phyloP scores from a whole-genome alignment of 2,888 invertebrate genomes.

The Spilarctia lutea region DNA sequence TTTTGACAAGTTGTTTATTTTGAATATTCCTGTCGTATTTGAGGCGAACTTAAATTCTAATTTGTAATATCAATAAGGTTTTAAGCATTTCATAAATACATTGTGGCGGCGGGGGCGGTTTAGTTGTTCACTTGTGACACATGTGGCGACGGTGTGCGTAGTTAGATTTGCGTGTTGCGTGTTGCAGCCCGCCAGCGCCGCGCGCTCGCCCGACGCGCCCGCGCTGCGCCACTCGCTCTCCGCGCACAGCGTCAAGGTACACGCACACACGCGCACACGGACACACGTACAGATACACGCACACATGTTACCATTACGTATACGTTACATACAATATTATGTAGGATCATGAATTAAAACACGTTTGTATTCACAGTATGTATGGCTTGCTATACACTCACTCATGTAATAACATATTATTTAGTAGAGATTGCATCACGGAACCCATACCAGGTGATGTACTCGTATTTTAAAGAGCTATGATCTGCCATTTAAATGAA shows the following conservation, averaged over 20 bases:
- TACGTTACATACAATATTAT: not conserved
- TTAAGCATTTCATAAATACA: not conserved
- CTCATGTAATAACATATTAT: constrained; percentile 1
- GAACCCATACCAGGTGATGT: not conserved
- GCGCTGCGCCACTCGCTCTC: constrained; percentile 90
- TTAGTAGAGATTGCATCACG: too few species aligned
- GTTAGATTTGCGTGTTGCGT: constrained; percentile 32
- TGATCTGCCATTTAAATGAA: not conserved
- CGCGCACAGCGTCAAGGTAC: constrained; percentile 91
- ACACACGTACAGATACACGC: not conserved
- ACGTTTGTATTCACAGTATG: not conserved
- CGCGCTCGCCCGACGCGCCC: constrained; percentile 80
- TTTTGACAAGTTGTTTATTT: too few species aligned
- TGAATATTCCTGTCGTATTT: not conserved
- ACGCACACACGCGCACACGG: constrained; percentile 9
- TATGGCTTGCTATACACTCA: constrained; percentile 20
- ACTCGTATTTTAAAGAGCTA: not conserved
- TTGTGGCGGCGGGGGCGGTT: not conserved
- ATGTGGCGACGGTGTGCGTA: not conserved
- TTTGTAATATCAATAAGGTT: not conserved
- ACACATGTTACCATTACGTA: not conserved
- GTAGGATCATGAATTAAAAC: not conserved
- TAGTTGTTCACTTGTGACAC: not conserved
- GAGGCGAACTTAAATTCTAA: not conserved
- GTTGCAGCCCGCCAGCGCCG: constrained; percentile 59